These are phyloP conservation scores for Saguinus midas DNA, from an alignment of 2,113 vertebrate species.

Conservation along the genomic window DNA sequence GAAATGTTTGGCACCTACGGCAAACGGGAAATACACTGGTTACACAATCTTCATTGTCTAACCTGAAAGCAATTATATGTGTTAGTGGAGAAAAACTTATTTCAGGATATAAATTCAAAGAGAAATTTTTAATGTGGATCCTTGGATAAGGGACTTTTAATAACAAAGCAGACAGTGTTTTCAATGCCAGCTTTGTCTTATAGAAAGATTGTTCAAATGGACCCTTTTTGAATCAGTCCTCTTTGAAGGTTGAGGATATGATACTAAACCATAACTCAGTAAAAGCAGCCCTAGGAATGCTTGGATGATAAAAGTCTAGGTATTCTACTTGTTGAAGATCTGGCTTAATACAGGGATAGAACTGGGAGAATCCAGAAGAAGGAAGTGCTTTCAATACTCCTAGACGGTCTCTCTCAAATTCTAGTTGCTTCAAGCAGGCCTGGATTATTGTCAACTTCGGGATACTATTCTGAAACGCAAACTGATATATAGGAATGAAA, in stretches of 20 bases:
- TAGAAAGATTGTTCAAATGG: neutral
- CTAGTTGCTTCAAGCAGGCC: constrained; percentile 12
- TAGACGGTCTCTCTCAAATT: neutral
- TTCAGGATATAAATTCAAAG: constrained; percentile 32
- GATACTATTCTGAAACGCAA: constrained; percentile 22
- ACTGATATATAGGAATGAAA: neutral
- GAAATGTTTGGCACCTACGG: constrained; percentile 33
- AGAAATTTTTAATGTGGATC: neutral
- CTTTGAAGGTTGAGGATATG: constrained; percentile 10
- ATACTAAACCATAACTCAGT: constrained; percentile 50
- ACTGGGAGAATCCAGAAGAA: neutral
- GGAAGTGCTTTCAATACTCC: neutral
- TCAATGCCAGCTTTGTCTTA: neutral
- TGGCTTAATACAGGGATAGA: neutral
- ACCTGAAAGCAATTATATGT: neutral
- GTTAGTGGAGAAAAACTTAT: constrained; percentile 15
- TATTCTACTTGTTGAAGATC: constrained; percentile 17
- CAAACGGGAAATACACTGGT: constrained; percentile 1
- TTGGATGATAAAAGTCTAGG: constrained; percentile 2
- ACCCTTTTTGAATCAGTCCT: neutral
- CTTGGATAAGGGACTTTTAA: neutral
- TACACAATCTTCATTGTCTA: constrained; percentile 21
- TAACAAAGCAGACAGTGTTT: neutral
- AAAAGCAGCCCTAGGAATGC: neutral
- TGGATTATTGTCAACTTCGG: neutral